Evolutionary conservation across 1,140 invertebrate genomes (phyloP).

Genomic region (Diuraphis noxia): DNA sequence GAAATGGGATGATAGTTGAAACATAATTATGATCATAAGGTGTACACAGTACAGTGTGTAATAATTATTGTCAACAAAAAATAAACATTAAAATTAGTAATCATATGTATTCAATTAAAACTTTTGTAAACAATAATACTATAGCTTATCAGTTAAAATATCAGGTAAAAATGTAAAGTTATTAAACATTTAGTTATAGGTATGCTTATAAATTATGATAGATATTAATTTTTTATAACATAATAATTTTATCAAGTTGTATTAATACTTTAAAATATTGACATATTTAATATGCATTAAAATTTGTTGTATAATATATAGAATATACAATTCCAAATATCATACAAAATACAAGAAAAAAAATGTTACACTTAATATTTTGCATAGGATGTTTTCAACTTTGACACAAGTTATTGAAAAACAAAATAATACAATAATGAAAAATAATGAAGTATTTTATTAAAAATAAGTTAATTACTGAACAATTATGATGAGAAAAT

Average conservation of each 20-base stretch:
- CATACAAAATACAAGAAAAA: background rate
- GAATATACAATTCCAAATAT: background rate
- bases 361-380: background rate
- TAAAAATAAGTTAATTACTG: background rate
- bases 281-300: background rate
- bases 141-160: background rate
- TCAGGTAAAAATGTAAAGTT: background rate
- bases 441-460: background rate
- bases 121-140: background rate
- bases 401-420: background rate
- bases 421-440: background rate
- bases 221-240: background rate
- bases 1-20: no score
- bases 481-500: background rate
- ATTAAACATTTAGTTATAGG: background rate
- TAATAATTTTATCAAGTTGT: background rate
- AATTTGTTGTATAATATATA: background rate
- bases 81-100: background rate
- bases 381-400: background rate
- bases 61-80: background rate
- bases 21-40: no score
- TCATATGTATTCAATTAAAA: background rate
- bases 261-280: background rate
- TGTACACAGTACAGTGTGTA: no score
- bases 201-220: background rate